Conservation (phyloP, 2,888 invertebrate species). For the Noctuana brunneofusca region DNA sequence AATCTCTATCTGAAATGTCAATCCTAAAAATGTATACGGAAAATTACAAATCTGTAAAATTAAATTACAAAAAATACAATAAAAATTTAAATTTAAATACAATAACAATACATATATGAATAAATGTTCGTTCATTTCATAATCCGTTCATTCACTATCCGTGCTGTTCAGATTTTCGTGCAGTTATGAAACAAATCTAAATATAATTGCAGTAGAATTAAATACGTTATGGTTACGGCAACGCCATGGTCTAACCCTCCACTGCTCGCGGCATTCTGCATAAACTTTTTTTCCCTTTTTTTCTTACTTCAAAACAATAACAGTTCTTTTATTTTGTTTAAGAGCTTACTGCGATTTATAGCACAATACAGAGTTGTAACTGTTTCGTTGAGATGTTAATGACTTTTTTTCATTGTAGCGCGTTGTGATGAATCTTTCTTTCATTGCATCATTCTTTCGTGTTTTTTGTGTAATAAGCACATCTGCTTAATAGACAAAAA, state of each 20-base stretch:
- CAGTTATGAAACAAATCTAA: not conserved
- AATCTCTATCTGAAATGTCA: too few species aligned
- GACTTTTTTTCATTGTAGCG: constrained; percentile 37
- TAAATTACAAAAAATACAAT: too few species aligned
- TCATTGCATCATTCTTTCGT: too few species aligned
- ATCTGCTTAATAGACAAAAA: constrained; percentile 36
- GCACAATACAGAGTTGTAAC: constrained; percentile 60
- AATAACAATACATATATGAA: too few species aligned
- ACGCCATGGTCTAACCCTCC: constrained; percentile 15
- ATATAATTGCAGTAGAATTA: constrained; percentile 12
- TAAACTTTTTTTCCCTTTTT: constrained; percentile 50
- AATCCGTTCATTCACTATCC: not conserved
- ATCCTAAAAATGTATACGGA: too few species aligned
- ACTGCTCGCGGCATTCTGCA: constrained; percentile 50
- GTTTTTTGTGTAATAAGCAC: too few species aligned
- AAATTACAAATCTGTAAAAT: too few species aligned
- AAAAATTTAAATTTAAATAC: too few species aligned
- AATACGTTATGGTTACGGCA: constrained; percentile 26
- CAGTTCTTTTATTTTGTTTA: constrained; percentile 55
- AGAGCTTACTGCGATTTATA: constrained; percentile 55
- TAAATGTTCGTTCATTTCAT: too few species aligned
- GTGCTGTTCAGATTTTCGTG: not conserved
- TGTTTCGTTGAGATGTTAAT: constrained; percentile 72
- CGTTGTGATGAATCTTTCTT: constrained; percentile 31
- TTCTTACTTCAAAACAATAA: constrained; percentile 51